Conservation (phyloP, 1,140 invertebrate species). For the Zaprionus lachaisei region DNA sequence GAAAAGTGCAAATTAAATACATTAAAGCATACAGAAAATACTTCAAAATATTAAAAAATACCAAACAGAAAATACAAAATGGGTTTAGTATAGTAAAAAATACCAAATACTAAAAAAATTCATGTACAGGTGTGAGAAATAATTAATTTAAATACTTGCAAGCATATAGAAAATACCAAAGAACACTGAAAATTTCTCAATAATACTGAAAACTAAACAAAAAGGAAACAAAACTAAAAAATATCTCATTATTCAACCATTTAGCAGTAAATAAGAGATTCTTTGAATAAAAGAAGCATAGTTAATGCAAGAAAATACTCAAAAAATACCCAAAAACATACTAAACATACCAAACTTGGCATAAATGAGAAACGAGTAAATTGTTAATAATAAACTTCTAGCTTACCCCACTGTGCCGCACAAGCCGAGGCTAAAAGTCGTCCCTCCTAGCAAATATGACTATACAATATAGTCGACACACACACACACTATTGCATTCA, state of each 20-base stretch:
- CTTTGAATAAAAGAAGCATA: too few relatives aligned
- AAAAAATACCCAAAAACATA: too few relatives aligned
- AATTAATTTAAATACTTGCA: background rate
- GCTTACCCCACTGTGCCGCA: constrained; percentile 20
- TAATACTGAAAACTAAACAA: background rate
- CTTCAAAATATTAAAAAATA: background rate
- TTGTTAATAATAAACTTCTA: background rate
- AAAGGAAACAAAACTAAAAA: too few relatives aligned
- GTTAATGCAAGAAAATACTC: background rate
- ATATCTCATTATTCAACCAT: too few relatives aligned
- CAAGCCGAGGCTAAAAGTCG: constrained; percentile 14
- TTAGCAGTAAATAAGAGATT: too few relatives aligned
- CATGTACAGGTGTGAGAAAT: too few relatives aligned
- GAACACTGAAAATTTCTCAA: background rate
- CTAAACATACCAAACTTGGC: background rate
- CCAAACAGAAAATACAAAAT: background rate
- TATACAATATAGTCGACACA: constrained; percentile 48
- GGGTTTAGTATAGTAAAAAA: too few relatives aligned
- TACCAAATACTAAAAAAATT: too few relatives aligned
- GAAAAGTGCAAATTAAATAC: too few relatives aligned
- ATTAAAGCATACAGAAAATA: background rate
- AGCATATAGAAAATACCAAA: background rate
- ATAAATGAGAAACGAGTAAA: background rate
- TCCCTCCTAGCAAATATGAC: constrained; percentile 41
- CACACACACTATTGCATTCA: constrained; percentile 8